These are phyloP conservation scores for Sacculina carcini DNA, from an alignment of 2,888 invertebrate genomes.

Conservation along the genomic window DNA sequence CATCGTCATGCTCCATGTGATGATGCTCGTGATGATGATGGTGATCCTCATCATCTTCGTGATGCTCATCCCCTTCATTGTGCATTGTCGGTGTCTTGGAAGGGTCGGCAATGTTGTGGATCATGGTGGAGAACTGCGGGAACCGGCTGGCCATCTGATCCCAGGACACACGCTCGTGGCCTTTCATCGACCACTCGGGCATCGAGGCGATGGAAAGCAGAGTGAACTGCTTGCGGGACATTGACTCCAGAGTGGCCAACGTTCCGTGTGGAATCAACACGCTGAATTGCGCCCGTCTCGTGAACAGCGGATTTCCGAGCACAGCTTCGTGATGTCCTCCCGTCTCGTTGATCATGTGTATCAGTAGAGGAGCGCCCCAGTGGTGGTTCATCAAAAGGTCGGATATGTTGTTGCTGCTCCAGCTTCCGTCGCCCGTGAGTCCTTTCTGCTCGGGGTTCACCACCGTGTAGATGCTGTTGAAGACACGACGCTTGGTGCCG, in stretches of 20 bases:
- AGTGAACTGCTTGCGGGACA: not conserved
- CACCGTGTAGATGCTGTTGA: not conserved
- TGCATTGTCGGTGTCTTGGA: too few species aligned
- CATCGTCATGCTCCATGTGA: not conserved
- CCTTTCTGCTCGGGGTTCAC: not conserved
- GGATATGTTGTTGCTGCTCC: not conserved
- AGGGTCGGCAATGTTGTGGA: too few species aligned
- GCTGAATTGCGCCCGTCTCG: not conserved
- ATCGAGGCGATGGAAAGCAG: too few species aligned
- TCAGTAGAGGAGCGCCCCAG: not conserved
- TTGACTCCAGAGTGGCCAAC: not conserved
- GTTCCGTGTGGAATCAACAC: not conserved
- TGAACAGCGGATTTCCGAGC: not conserved
- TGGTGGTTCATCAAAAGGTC: not conserved
- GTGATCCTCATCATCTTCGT: not conserved
- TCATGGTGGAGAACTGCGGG: too few species aligned
- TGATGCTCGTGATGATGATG: not conserved
- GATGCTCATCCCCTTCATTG: not conserved
- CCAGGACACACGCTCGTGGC: too few species aligned
- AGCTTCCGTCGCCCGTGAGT: not conserved
- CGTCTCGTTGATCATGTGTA: not conserved
- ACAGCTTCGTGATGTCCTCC: not conserved
- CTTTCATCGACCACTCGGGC: too few species aligned
- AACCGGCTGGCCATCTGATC: too few species aligned
- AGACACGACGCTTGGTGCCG: not conserved